Evolutionary conservation across 1,140 invertebrate species (phyloP).

Genomic region (Bombus sibiricus): DNA sequence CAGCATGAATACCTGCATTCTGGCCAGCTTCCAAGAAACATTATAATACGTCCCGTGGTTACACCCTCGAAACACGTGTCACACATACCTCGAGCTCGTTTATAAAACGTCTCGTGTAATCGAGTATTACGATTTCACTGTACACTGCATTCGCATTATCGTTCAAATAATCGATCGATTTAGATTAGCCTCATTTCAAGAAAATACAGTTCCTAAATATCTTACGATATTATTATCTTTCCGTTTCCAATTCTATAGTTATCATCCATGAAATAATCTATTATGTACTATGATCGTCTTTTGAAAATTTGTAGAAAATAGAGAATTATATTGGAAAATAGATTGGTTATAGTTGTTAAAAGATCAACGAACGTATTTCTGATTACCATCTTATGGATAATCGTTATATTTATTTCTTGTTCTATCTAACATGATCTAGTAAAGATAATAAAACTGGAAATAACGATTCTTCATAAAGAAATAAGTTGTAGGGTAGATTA

Average conservation of each 20-base stretch:
- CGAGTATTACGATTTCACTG: conserved; percentile 23
- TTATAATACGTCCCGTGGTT: conserved; percentile 65
- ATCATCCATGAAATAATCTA: not conserved
- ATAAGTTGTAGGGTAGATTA: too few relatives aligned
- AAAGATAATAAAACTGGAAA: too few relatives aligned
- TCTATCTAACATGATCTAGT: too few relatives aligned
- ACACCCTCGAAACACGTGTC: conserved; percentile 59
- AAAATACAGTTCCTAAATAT: not conserved
- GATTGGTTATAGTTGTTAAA: too few relatives aligned
- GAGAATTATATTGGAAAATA: too few relatives aligned
- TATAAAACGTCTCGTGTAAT: conserved; percentile 53
- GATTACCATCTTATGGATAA: too few relatives aligned
- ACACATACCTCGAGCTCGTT: conserved; percentile 48
- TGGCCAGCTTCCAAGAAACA: conserved; percentile 60
- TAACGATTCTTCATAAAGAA: too few relatives aligned
- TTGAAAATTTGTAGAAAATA: too few relatives aligned
- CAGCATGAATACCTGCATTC: conserved; percentile 40
- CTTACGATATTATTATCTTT: not conserved
- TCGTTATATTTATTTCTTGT: too few relatives aligned
- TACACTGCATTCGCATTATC: conserved; percentile 16
- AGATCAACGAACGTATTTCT: too few relatives aligned
- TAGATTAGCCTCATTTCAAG: not conserved
- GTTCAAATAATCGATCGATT: conserved; percentile 16
- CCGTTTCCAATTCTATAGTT: not conserved
- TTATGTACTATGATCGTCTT: too few relatives aligned